Evolutionary conservation across 2,113 vertebrate species (phyloP), one percentile per base, ranked within the genome.

Genomic region (Pseudopodoces humilis): DNA sequence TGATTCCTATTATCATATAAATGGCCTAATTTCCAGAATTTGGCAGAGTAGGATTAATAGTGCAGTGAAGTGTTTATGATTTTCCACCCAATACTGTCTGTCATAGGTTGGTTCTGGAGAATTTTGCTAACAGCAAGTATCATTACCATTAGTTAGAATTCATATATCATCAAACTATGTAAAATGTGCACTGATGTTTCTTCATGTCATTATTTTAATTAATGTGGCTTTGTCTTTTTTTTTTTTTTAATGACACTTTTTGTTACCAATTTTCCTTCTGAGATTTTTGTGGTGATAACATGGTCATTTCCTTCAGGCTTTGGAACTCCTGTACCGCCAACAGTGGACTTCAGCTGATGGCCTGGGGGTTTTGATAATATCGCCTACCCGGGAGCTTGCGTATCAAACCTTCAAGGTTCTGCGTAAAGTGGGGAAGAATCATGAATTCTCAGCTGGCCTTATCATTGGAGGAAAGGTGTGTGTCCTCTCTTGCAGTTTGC

Each of bases 401-500:
- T 99, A 99, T 96, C 99, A 99, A 92, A 99, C 99, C 25, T 99
- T 99, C 92, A 98, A 99, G 81, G 98, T 99, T 65, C 97, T 99
- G 55, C 98, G 99, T 47, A 99, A 98, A 97, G 98, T 99, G 44
- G 99, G 99, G 19, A 99, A 98, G 96, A 99, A 99, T 88, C 99
- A 99, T 30, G 99, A 99, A 19, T 99, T 99, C 94, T 99, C 99
- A 21, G 99, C 99, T 30, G 99, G 99, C 31, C 99, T 99, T 58
- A 91, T 99, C 90, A 99, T 99, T 90, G 99, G 99, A 50, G 99
- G 99, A 35, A 99, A 99, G 98, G 98, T 99, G 53, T 50, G 96
- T 59, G 95, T 90, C 17, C 20, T 82, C 35, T 84, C 58, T 37
- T 64, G 20, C 49, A 43, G 13, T 43, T 60, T 77, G 37, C 39